phyloP scores from a whole-genome alignment of 1,140 invertebrate species.

The Rhopalosiphum maidis region DNA sequence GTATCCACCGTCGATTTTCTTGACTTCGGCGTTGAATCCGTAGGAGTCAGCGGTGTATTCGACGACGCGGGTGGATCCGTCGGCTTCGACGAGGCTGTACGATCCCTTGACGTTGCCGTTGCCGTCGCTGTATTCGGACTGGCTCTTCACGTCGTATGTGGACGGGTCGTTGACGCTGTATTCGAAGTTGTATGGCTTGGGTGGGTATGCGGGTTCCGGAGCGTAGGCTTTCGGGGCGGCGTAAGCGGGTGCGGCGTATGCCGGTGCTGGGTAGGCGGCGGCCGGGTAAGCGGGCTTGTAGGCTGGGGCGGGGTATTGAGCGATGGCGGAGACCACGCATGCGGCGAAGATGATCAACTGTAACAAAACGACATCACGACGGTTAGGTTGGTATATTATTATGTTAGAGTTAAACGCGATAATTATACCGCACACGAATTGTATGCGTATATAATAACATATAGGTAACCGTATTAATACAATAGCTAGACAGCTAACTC shows the following conservation, averaged over 20 bases:
- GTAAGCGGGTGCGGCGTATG: constrained; percentile 59
- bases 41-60: constrained; percentile 64
- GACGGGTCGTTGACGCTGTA: constrained; percentile 61
- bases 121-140: constrained; percentile 61
- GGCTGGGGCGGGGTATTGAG: constrained; percentile 60
- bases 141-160: constrained; percentile 61
- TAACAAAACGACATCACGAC: not conserved
- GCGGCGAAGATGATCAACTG: constrained; percentile 69
- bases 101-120: constrained; percentile 61
- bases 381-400: not conserved
- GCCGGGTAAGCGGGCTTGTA: constrained; percentile 57
- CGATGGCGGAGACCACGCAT: constrained; percentile 65
- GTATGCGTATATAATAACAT: too few species aligned
- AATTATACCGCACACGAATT: not conserved
- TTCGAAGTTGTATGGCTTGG: constrained; percentile 60
- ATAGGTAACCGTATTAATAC: not conserved
- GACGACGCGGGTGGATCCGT: constrained; percentile 68
- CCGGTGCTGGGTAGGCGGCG: constrained; percentile 44
- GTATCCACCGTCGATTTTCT: constrained; percentile 56
- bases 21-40: constrained; percentile 61
- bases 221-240: constrained; percentile 57
- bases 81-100: constrained; percentile 65
- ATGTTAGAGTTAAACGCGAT: not conserved
- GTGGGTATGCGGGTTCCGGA: constrained; percentile 56
- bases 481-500: not conserved